A percentile compares a stretch with the other conserved stretches of the same genome.
These are phyloP conservation scores for Merops nubicus DNA, from an alignment of 2,113 vertebrate genomes.

Conservation along the genomic window DNA sequence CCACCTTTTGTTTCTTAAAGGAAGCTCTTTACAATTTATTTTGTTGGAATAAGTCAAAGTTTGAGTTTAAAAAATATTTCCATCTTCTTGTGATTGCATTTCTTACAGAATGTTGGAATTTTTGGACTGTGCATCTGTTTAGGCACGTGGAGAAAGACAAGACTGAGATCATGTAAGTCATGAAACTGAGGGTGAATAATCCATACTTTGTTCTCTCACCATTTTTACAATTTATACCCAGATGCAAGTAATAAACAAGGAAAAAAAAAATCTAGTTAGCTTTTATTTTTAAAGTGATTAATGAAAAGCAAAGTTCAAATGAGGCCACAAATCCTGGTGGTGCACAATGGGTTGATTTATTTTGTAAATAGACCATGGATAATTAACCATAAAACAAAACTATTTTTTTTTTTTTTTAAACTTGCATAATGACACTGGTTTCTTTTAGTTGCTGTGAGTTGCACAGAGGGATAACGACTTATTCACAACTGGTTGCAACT, in stretches of 20 bases:
- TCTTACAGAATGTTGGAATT: slow-evolving; percentile 55
- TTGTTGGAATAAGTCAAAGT: background rate
- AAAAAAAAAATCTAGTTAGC: slow-evolving; percentile 11
- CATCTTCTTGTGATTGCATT: slow-evolving; percentile 38
- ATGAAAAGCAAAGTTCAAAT: slow-evolving; percentile 77
- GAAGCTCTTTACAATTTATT: background rate
- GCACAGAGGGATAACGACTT: slow-evolving; percentile 66
- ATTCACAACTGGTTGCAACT: slow-evolving; percentile 67
- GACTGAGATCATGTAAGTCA: slow-evolving; percentile 60
- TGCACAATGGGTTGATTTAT: slow-evolving; percentile 77
- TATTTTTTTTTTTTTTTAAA: slow-evolving; percentile 21
- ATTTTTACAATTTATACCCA: slow-evolving; percentile 56
- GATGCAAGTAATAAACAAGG: slow-evolving; percentile 52
- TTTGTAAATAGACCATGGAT: slow-evolving; percentile 77
- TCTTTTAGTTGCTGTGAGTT: slow-evolving; percentile 66
- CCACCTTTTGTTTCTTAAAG: background rate
- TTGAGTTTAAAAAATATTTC: slow-evolving; percentile 7
- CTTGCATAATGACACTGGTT: slow-evolving; percentile 63
- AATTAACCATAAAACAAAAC: slow-evolving; percentile 79
- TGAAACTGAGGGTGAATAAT: slow-evolving; percentile 56
- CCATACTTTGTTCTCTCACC: slow-evolving; percentile 40
- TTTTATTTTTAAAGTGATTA: slow-evolving; percentile 76
- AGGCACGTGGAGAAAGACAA: slow-evolving; percentile 50
- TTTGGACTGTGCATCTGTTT: slow-evolving; percentile 64
- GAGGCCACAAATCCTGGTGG: slow-evolving; percentile 73